Evolutionary conservation across 2,797 vertebrate genomes (phyloP), one percentile per base, ranked within the genome.

Genomic region (Hypotaenidia philippensis): DNA sequence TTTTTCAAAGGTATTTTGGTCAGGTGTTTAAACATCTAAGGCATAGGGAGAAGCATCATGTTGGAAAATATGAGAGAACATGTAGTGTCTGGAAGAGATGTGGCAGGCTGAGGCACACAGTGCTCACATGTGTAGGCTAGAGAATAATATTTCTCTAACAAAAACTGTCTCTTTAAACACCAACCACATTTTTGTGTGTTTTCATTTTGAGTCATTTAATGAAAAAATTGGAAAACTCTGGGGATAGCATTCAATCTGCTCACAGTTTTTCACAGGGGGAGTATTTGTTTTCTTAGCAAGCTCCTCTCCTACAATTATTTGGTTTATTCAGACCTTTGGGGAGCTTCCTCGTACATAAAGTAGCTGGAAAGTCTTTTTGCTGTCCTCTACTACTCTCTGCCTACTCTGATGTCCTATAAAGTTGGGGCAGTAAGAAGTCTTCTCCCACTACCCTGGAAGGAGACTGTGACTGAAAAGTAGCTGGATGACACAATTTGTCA

Each of bases 121-220:
- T 36, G 18, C 60, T 89, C 41, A 68, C 41, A 53, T 68, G 44
- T 71, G 76, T 34, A 83, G 81, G 69, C 69, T 52, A 52, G 31
- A 78, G 76, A 83, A 87, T 29, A 92, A 60, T 81, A 87, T 91
- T 95, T 86, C 83, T 85, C 57, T 75, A 92, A 83, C 56, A 82
- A 87, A 85, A 87, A 6, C 34, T 45, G 21, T 53, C 29, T 57
- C 94, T 93, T 81, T 29, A 77, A 93, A 91, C 53, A 93, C 4
- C 45, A 52, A 57, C 64, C 68, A 66, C 44, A 59, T 81, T 92
- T 94, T 71, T 89, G 52, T 5, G 2, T 92, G 68, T 87, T 93
- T 96, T 93, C 16, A 20, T 87, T 95, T 92, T 89, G 79, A 92
- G 69, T 83, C 34, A 85, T 89, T 92, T 83, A 65, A 86, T 49